Conservation (phyloP, 2,797 vertebrate species). For the Atherinosoma microstoma region DNA sequence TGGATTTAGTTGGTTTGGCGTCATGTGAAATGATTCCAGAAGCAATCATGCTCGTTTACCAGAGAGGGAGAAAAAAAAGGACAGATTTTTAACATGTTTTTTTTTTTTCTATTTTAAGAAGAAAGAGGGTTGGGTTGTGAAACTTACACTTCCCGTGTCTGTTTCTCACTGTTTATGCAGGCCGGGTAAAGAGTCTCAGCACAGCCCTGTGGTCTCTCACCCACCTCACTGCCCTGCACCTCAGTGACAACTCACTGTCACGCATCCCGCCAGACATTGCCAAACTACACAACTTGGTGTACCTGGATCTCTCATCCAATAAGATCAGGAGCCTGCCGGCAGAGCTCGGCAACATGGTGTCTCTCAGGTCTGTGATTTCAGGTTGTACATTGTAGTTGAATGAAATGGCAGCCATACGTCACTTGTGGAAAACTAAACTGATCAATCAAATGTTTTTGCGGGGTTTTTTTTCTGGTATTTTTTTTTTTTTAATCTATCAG, state of each 20-base stretch:
- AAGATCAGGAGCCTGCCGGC: conserved; percentile 98
- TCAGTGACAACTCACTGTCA: conserved; percentile 98
- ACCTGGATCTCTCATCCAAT: conserved; percentile 98
- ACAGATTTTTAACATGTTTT: no score
- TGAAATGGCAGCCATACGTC: not conserved
- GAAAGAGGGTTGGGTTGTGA: not conserved
- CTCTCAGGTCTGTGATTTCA: conserved; percentile 90
- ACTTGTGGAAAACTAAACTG: not conserved
- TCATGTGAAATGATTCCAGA: not conserved
- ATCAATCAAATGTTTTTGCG: not conserved
- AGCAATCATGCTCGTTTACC: not conserved
- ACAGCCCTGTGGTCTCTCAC: conserved; percentile 96
- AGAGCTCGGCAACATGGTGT: conserved; percentile 99
- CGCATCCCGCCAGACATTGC: conserved; percentile 99
- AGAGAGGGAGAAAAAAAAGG: not conserved
- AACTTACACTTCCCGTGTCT: conserved; percentile 9
- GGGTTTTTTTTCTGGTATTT: not conserved
- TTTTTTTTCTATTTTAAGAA: no score
- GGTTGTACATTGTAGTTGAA: not conserved
- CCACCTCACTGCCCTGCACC: conserved; percentile 98
- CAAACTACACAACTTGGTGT: conserved; percentile 99
- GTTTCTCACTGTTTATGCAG: conserved; percentile 69
- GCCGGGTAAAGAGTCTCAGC: conserved; percentile 96
- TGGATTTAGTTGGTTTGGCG: not conserved
- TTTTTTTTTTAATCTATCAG: not conserved